Conservation (phyloP, 2,888 invertebrate genomes). For the Molorchus minor region DNA sequence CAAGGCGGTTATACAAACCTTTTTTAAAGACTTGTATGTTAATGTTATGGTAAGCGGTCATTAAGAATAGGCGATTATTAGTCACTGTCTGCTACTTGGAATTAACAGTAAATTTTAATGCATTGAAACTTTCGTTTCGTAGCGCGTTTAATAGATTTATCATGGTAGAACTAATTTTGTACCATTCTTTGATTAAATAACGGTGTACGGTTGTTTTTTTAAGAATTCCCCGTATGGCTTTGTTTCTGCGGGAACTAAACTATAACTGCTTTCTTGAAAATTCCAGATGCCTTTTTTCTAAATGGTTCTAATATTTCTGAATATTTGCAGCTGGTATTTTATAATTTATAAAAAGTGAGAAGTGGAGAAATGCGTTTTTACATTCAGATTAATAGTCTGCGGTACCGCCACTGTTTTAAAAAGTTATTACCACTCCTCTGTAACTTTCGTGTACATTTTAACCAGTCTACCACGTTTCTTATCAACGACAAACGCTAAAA, state of each 20-base stretch:
- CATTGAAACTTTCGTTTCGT: not conserved
- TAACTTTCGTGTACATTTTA: no score
- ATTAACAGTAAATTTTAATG: not conserved
- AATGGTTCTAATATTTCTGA: not conserved
- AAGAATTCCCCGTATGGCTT: not conserved
- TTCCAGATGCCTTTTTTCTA: not conserved
- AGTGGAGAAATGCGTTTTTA: no score
- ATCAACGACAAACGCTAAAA: no score
- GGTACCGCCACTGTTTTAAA: no score
- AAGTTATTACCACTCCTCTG: no score
- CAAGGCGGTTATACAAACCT: not conserved
- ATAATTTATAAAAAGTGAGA: no score
- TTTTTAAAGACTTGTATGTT: not conserved
- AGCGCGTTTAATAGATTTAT: not conserved
- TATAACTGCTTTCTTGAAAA: not conserved
- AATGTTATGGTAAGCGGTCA: not conserved
- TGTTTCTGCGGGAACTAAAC: not conserved
- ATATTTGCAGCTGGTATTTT: no score
- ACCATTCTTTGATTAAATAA: not conserved
- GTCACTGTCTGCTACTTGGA: not conserved
- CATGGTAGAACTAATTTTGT: not conserved
- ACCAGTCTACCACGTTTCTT: no score
- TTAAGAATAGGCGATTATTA: slow-evolving; percentile 1
- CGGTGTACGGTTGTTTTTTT: not conserved
- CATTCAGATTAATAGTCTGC: no score